Base-by-base conservation (phyloP, 2,797 vertebrate genomes). In the Kryptolebias ocellatus region DNA sequence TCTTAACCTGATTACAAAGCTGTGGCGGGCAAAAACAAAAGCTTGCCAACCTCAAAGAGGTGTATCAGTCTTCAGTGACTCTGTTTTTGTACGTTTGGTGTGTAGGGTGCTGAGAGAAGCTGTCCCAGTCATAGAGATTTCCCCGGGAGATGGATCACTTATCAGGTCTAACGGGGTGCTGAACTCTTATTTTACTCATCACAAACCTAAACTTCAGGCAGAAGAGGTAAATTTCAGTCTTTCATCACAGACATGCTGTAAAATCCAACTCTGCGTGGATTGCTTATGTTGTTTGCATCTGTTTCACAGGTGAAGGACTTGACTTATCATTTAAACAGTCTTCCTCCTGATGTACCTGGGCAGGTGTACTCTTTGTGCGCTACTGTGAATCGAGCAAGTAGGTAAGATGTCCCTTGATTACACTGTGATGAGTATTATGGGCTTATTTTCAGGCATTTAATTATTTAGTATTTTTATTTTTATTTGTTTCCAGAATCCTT, bases 111-210 rank as follows among this genome's bases (percentile, higher is more conserved):
- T 90, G 52, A 87, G 91, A 63, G 92, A 89, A 64, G 79, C 76
- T 27, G 79, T 90, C 67, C 88, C 92, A 20, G 87, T 91, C 49
- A 67, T 92, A 55, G 96, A 98, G 88, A 88, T 97, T 84, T 96
- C 93, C 64, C 95, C 93, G 20, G 96, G 94, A 31, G 96, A 98
- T 86, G 94, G 94, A 45, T 96, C 96, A 24, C 84, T 95, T 86
- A 95, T 98, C 62, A 93, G 93, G 58, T 97, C 97, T 53, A 94
- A 95, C 46, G 93, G 94, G 56, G 64, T 92, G 55, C 86, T 94
- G 71, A 93, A 90, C 63, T 94, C 89, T 64, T 98, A 97, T 87
- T 99, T 96, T 53, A 81, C 88, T 6, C 95, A 88, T 83, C 88
- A 91, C 78, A 90, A 86, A 64, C 62, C 89, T 44, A 83, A 89